Evolutionary conservation across 2,113 vertebrate genomes (phyloP), one percentile per base, ranked within the genome.

Genomic region (Hemiscyllium ocellatum): DNA sequence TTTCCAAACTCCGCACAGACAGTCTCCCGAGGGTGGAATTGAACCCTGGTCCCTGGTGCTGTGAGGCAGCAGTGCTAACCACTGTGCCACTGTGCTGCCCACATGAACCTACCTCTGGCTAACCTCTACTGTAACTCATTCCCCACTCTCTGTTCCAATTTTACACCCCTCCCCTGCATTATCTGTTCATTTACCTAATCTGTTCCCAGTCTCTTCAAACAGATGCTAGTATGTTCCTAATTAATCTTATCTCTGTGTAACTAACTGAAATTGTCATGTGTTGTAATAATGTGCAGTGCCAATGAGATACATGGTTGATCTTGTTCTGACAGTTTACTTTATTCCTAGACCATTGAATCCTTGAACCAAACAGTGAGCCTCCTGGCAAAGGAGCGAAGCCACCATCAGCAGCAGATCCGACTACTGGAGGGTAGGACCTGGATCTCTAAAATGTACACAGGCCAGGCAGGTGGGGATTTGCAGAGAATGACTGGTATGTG

Each of bases 321-420:
- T 6, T n/a, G 1, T 24, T 87, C 85, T 26, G 24, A 96, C 95
- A 83, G 33, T 94, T 94, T 42, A n/a, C 80, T 86, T 95, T 61
- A 61, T 66, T 33, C 22, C 4, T 42, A 97, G 97, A 97, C 97
- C 65, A 97, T 97, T 0, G 97, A 97, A 96, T 97, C 97, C 80
- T 96, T 97, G 94, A 97, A 97, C 96, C 97, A 97, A 90, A 97
- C 97, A 0, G 96, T 97, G 94, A 97, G 97, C 95, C 78, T 97
- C 96, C 76, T 97, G 96, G 97, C 97, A 95, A 97, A 97, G 42
- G 97, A 97, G 68, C 97, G 96, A 96, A 96, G 96, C 80, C 96
- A 97, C 26, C 97, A 97, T 78, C 97, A 97, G 95, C 96, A 96
- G 94, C 96, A 97, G 96, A 97, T 97, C 52, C 96, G 97, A 65